A percentile compares a stretch with the other conserved stretches of the same genome.
Conservation (phyloP, 2,888 invertebrate species). For the Unio delphinus region DNA sequence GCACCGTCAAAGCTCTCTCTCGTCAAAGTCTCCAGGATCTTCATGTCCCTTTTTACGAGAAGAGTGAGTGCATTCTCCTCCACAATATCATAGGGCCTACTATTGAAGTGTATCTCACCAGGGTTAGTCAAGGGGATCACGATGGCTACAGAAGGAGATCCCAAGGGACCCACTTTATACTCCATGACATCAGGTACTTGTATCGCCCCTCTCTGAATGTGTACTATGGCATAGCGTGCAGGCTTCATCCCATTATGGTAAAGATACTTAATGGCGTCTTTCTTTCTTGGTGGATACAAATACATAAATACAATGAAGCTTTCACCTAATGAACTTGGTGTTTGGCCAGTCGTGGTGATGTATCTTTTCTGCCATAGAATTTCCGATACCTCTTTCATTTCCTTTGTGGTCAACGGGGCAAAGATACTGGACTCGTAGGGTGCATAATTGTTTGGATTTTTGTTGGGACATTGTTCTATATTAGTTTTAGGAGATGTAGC, state of each 20-base stretch:
- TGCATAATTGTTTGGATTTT: conserved; percentile 18
- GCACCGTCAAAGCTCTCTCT: conserved; percentile 45
- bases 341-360: conserved; percentile 19
- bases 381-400: conserved; percentile 33
- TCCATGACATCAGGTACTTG: conserved; percentile 40
- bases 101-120: conserved; percentile 40
- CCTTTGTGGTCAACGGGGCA: conserved; percentile 30
- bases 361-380: conserved; percentile 14
- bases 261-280: conserved; percentile 31
- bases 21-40: conserved; percentile 25
- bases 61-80: conserved; percentile 31
- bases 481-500: background rate
- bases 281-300: conserved; percentile 35
- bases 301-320: conserved; percentile 41
- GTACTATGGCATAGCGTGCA: conserved; percentile 35
- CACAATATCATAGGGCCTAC: conserved; percentile 36
- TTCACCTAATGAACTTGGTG: conserved; percentile 21
- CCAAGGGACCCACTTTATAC: conserved; percentile 46
- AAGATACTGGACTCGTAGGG: conserved; percentile 27
- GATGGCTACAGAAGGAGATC: conserved; percentile 11
- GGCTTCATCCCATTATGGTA: conserved; percentile 35
- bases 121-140: conserved; percentile 14
- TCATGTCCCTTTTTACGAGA: conserved; percentile 22
- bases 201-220: conserved; percentile 34
- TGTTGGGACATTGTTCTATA: conserved; percentile 15